Evolutionary conservation across 2,888 invertebrate genomes (phyloP).

Genomic region (Epistrophe grossulariae): DNA sequence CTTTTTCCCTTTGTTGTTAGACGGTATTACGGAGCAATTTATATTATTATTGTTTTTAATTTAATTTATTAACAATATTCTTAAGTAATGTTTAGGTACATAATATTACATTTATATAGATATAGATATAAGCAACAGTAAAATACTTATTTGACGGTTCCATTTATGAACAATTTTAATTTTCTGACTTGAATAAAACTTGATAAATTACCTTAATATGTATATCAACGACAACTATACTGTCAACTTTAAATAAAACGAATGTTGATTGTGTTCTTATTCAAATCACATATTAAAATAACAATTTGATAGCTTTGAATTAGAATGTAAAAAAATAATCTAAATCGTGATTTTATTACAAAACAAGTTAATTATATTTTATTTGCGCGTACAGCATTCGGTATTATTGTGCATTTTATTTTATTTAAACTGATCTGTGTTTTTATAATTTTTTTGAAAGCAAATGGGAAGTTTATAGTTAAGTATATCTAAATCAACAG

Average conservation of each 20-base stretch:
- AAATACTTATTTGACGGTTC: background rate
- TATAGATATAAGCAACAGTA: background rate
- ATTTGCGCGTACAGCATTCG: background rate
- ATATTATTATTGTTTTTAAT: too few relatives aligned
- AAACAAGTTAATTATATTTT: background rate
- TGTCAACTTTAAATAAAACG: background rate
- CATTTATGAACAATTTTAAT: background rate
- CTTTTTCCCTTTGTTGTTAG: too few relatives aligned
- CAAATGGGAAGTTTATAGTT: background rate
- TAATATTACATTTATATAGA: background rate
- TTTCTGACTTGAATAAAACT: slow-evolving; percentile 12
- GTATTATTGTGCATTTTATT: background rate
- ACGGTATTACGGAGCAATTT: too few relatives aligned
- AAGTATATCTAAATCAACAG: too few relatives aligned
- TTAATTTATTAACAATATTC: background rate
- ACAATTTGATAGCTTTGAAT: background rate
- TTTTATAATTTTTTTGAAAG: background rate
- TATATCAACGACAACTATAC: background rate
- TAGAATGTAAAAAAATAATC: background rate
- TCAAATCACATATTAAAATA: slow-evolving; percentile 17
- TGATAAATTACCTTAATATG: background rate
- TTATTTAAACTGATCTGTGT: background rate
- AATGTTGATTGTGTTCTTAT: slow-evolving; percentile 5
- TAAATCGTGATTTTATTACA: slow-evolving; percentile 10
- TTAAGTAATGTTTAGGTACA: too few relatives aligned